Percentiles rank a stretch among this genome's conserved stretches.
Evolutionary conservation across 2,113 vertebrate genomes (phyloP).

Genomic region (Serilophus lunatus): DNA sequence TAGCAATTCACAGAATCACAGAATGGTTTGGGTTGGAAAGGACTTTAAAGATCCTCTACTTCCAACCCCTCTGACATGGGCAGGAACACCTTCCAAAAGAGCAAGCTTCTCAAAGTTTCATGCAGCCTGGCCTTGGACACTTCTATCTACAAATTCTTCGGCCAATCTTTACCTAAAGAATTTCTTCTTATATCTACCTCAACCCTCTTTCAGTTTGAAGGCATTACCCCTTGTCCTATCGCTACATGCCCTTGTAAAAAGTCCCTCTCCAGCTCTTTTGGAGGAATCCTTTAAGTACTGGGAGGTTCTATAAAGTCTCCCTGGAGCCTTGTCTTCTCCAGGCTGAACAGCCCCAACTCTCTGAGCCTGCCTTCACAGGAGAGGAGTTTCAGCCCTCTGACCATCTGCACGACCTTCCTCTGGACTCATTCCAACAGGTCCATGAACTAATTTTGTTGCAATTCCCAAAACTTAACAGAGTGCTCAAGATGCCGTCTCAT

Average conservation of each 20-base stretch:
- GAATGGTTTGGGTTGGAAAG: background rate
- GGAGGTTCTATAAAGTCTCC: background rate
- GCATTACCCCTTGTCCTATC: background rate
- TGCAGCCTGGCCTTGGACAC: background rate
- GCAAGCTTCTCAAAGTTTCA: background rate
- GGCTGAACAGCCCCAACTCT: background rate
- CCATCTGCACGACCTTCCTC: background rate
- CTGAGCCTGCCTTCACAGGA: background rate
- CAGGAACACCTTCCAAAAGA: background rate
- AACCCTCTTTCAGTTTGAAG: background rate
- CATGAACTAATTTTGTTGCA: background rate
- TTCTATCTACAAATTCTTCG: background rate
- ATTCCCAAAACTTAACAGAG: background rate
- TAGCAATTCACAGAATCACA: background rate
- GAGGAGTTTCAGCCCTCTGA: background rate
- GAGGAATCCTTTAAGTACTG: background rate
- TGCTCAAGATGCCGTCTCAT: background rate
- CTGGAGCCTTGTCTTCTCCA: background rate
- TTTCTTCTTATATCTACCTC: background rate
- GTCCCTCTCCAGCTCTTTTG: background rate
- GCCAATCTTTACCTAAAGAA: background rate
- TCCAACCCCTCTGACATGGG: too few relatives aligned
- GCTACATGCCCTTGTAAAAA: background rate
- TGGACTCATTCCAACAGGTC: background rate
- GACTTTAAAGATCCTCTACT: background rate